Conservation (phyloP, 2,888 invertebrate species). For the Ditylenchus weischeri region DNA sequence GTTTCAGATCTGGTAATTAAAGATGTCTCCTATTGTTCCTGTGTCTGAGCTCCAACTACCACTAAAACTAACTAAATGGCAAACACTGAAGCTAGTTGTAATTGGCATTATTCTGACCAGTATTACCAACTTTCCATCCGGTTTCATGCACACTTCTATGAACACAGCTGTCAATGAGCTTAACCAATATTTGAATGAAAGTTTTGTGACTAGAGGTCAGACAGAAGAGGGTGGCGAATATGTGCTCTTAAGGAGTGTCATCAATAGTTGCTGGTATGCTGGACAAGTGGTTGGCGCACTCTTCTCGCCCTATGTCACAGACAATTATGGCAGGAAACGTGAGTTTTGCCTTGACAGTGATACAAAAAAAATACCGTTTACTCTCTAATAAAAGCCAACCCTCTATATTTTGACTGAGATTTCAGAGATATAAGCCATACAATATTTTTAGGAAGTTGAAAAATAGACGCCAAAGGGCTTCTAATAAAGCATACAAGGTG, state of each 20-base stretch:
- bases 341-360: slow-evolving; percentile 3
- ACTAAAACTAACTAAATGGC: background rate
- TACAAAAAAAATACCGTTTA: too few relatives aligned
- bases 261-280: slow-evolving; percentile 43
- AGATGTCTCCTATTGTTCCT: too few relatives aligned
- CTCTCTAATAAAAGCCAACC: too few relatives aligned
- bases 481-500: too few relatives aligned
- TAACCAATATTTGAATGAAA: slow-evolving; percentile 46
- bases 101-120: slow-evolving; percentile 48
- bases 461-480: too few relatives aligned
- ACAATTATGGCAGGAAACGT: slow-evolving; percentile 51
- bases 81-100: slow-evolving; percentile 37
- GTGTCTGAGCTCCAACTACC: too few relatives aligned
- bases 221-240: slow-evolving; percentile 39
- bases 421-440: too few relatives aligned
- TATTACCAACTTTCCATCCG: slow-evolving; percentile 52
- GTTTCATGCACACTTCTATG: slow-evolving; percentile 48
- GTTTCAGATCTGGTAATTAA: too few relatives aligned
- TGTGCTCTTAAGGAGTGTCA: slow-evolving; percentile 19
- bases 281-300: slow-evolving; percentile 51
- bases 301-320: slow-evolving; percentile 46
- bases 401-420: too few relatives aligned
- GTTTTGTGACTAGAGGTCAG: slow-evolving; percentile 36
- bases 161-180: slow-evolving; percentile 52
- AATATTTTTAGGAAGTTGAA: too few relatives aligned